A percentile compares a stretch with the other conserved stretches of the same genome.
Evolutionary conservation across 2,797 vertebrate species (phyloP).

Genomic region (Platyrinchus mystaceus): DNA sequence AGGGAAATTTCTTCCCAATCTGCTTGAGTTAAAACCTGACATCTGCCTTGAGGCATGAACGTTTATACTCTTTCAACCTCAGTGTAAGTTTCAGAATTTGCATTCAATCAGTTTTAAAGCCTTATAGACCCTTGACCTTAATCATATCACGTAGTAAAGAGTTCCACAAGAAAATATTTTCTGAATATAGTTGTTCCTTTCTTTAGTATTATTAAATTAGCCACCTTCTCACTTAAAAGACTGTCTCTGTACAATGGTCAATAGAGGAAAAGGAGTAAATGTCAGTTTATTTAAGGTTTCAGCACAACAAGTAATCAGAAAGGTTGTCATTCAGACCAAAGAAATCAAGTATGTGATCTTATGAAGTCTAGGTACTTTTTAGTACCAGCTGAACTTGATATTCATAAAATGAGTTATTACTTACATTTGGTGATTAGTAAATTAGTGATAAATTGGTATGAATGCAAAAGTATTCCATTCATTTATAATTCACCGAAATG

Average conservation of each 20-base stretch:
- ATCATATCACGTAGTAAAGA: background rate
- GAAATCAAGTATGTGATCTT: constrained; percentile 6
- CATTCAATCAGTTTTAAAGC: background rate
- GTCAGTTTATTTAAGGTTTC: background rate
- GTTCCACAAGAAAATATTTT: background rate
- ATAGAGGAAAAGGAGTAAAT: background rate
- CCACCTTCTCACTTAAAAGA: background rate
- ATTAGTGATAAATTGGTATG: constrained; percentile 27
- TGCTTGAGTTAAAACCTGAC: background rate
- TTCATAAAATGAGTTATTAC: constrained; percentile 6
- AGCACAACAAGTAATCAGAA: constrained; percentile 26
- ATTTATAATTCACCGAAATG: constrained; percentile 36
- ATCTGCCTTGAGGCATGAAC: background rate
- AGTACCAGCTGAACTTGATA: constrained; percentile 7
- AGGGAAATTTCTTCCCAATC: background rate
- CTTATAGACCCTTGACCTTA: background rate
- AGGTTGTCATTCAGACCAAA: background rate
- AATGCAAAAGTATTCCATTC: constrained; percentile 14
- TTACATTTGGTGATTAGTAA: constrained; percentile 40
- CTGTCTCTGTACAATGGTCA: background rate
- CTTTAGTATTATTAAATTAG: background rate
- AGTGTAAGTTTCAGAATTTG: background rate
- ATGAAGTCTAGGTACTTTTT: background rate
- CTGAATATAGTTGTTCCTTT: background rate
- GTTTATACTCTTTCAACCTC: background rate